Evolutionary conservation across 1,140 invertebrate genomes (phyloP), one percentile per base, ranked within the genome.

Genomic region (Formica exsecta): DNA sequence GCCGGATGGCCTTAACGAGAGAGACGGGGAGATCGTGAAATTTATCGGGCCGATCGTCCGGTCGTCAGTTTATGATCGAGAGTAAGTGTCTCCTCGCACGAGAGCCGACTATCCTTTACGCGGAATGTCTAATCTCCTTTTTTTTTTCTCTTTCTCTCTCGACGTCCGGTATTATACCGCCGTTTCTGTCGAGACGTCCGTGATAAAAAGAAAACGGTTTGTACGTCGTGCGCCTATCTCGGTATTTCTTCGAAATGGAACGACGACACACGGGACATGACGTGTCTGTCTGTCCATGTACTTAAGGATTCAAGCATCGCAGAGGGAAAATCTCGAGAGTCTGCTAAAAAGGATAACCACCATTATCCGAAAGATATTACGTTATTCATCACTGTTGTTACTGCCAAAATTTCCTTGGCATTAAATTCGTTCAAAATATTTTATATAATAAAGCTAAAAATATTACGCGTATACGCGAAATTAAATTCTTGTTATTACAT

Each of bases 101-200:
- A 65, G 70, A 89, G 22, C 64, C 48, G 57, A 83, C 88, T 68
- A 89, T 89, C 70, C 70, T 77, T 89, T 87, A 89, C 77, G 65
- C 68, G 41, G 32, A 66, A 38, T 32, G 75, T 61, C 61, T 71
- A 16, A 57, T 51, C 36, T 48, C 22, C 54, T 41, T 48, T 29
- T 57, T 29, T 57, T 76, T 87, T 88, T 80, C 64, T 74, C 29
- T 65, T 81, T 25, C 59, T 9, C 36, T 32, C 9, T 59, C 51
- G 3, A 61, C 59, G 36, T 19, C 25, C 13, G 51, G 54, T 44
- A 73, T 73, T 73, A 73, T 25, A 25, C 25, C 76, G 65, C 65
- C 25, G 68, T 16, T 3, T 44, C 22, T 32, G 79, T 36, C 83
- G 16, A 76, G 84, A 80, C 87, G 68, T 38, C 71, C 84, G 29